These are phyloP conservation scores for Gymnorhina tibicen DNA, from an alignment of 2,113 vertebrate species.

Conservation along the genomic window DNA sequence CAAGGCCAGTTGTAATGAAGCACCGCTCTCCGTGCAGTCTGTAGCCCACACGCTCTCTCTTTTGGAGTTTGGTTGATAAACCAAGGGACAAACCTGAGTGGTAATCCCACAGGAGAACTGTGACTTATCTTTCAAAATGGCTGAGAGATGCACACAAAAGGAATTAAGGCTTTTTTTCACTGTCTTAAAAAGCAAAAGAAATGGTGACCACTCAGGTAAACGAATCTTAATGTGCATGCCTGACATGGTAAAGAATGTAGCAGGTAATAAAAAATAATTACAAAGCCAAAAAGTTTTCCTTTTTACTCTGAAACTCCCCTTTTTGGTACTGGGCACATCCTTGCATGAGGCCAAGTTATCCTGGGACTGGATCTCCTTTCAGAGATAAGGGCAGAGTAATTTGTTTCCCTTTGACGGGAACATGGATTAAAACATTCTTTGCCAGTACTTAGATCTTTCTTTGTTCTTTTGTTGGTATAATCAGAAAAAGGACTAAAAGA, in stretches of 20 bases:
- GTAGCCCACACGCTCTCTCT: accelerated
- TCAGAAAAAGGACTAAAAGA: background rate
- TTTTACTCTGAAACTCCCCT: background rate
- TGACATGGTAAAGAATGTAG: background rate
- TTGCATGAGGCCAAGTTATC: background rate
- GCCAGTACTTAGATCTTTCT: conserved; percentile 25
- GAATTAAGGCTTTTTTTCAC: background rate
- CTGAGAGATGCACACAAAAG: background rate
- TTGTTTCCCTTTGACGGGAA: conserved; percentile 51
- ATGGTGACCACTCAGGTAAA: background rate
- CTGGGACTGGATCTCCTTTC: conserved; percentile 55
- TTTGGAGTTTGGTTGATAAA: background rate
- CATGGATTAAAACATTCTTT: conserved; percentile 45
- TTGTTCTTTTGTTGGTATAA: conserved; percentile 34
- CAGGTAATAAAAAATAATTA: background rate
- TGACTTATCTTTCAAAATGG: background rate
- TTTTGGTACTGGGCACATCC: background rate
- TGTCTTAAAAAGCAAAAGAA: background rate
- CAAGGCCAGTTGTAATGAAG: background rate
- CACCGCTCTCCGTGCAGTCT: background rate
- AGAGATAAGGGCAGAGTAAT: conserved; percentile 60
- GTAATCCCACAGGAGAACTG: background rate
- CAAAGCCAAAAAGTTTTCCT: background rate
- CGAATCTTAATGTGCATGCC: accelerated
- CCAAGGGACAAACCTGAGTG: background rate